These are phyloP conservation scores for Plutella xylostella DNA, from an alignment of 2,888 invertebrate genomes.

Conservation along the genomic window DNA sequence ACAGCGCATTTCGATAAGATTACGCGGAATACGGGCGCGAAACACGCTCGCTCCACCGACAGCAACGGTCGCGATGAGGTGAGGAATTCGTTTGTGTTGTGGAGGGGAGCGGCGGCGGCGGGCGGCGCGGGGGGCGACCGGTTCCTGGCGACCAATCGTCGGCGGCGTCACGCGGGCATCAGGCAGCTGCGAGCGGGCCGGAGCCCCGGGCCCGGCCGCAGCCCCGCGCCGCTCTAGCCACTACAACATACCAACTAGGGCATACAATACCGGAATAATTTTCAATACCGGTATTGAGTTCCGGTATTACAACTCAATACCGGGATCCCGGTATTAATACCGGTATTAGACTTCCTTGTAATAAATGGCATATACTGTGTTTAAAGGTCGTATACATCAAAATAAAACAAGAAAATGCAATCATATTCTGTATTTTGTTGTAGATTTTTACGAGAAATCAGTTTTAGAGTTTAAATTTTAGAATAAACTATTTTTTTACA, in stretches of 20 bases:
- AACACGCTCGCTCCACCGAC: slow-evolving; percentile 44
- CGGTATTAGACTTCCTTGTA: too few relatives aligned
- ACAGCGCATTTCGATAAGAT: slow-evolving; percentile 62
- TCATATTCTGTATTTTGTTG: too few relatives aligned
- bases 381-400: too few relatives aligned
- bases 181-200: slow-evolving; percentile 52
- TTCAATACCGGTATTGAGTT: too few relatives aligned
- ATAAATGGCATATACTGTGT: too few relatives aligned
- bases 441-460: too few relatives aligned
- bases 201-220: slow-evolving; percentile 40
- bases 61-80: slow-evolving; percentile 61
- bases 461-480: too few relatives aligned
- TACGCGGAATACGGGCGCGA: slow-evolving; percentile 56
- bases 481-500: too few relatives aligned
- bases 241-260: slow-evolving; percentile 5
- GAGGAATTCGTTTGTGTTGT: slow-evolving; percentile 62
- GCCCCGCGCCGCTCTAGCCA: slow-evolving; percentile 32
- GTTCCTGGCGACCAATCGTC: slow-evolving; percentile 55
- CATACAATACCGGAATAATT: too few relatives aligned
- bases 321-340: too few relatives aligned
- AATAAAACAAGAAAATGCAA: too few relatives aligned
- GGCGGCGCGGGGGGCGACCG: slow-evolving; percentile 40
- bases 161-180: slow-evolving; percentile 36
- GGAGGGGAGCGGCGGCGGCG: slow-evolving; percentile 28
- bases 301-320: too few relatives aligned